A percentile compares a stretch with the other conserved stretches of the same genome.
Conservation (phyloP, 1,140 invertebrate genomes). For the Drosophila punjabiensis region DNA sequence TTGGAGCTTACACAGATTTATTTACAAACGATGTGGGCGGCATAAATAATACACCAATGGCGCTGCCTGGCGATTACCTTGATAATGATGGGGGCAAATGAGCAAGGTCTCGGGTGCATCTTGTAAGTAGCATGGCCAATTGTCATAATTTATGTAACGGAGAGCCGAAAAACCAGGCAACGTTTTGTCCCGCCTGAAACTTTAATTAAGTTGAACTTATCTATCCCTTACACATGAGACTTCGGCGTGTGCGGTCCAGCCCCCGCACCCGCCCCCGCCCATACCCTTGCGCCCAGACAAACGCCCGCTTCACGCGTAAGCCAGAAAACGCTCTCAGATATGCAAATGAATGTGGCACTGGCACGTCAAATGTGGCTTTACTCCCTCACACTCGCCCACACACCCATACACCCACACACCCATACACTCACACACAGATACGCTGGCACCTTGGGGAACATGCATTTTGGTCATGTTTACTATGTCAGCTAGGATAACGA, state of each 20-base stretch:
- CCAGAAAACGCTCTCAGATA: slow-evolving; percentile 68
- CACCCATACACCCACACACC: slow-evolving; percentile 4
- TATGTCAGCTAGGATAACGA: slow-evolving; percentile 80
- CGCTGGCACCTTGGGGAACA: slow-evolving; percentile 65
- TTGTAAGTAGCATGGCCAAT: slow-evolving; percentile 46
- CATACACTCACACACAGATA: slow-evolving; percentile 14
- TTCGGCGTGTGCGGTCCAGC: slow-evolving; percentile 21
- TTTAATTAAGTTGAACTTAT: slow-evolving; percentile 83
- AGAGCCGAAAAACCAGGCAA: slow-evolving; percentile 49
- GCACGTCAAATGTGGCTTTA: slow-evolving; percentile 74
- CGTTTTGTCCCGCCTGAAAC: slow-evolving; percentile 72
- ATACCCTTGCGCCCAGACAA: not conserved
- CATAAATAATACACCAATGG: slow-evolving; percentile 37
- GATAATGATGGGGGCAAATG: slow-evolving; percentile 43
- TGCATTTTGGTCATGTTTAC: slow-evolving; percentile 82
- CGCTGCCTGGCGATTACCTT: slow-evolving; percentile 36
- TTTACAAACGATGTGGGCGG: slow-evolving; percentile 21
- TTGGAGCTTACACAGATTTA: slow-evolving; percentile 14
- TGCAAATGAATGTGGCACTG: slow-evolving; percentile 77
- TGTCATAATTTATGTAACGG: slow-evolving; percentile 73
- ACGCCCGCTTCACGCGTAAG: slow-evolving; percentile 30
- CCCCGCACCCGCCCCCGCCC: slow-evolving; percentile 1
- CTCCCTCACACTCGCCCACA: slow-evolving; percentile 44
- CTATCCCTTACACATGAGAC: slow-evolving; percentile 78
- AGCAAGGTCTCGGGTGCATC: slow-evolving; percentile 49